Conservation (phyloP, 2,113 vertebrate genomes). For the Procavia capensis region DNA sequence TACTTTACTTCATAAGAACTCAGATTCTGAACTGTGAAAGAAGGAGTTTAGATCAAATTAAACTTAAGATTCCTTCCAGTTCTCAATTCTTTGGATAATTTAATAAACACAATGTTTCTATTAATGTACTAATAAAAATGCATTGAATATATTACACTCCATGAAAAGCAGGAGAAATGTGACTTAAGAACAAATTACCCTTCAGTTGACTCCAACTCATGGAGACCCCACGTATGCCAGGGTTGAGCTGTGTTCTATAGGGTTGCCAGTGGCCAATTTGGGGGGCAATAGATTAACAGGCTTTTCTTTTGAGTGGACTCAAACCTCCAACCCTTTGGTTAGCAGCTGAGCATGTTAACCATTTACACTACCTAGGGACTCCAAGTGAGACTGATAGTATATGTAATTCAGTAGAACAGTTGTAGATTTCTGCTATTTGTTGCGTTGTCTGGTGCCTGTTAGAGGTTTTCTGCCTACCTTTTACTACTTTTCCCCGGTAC, state of each 20-base stretch:
- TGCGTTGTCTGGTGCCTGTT: neutral
- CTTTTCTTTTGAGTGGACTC: too few relatives aligned
- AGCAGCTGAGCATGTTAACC: too few relatives aligned
- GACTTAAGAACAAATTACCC: neutral
- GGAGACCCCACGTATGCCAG: neutral
- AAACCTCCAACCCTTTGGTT: too few relatives aligned
- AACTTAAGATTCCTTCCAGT: neutral
- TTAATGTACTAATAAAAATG: neutral
- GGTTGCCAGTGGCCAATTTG: too few relatives aligned
- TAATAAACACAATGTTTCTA: conserved; percentile 12
- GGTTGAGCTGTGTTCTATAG: neutral
- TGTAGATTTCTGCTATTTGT: neutral
- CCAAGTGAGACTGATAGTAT: neutral
- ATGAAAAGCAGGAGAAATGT: neutral
- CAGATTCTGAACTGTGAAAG: neutral
- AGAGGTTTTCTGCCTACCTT: neutral
- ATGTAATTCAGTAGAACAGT: neutral
- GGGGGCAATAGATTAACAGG: too few relatives aligned
- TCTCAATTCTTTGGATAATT: conserved; percentile 42
- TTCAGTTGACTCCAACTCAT: neutral
- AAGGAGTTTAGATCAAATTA: neutral
- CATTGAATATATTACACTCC: neutral
- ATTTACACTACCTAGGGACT: too few relatives aligned
- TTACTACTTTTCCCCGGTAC: neutral
- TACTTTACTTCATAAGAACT: neutral